Conservation (phyloP, 1,140 invertebrate genomes). For the Proctacanthus coquilletti region DNA sequence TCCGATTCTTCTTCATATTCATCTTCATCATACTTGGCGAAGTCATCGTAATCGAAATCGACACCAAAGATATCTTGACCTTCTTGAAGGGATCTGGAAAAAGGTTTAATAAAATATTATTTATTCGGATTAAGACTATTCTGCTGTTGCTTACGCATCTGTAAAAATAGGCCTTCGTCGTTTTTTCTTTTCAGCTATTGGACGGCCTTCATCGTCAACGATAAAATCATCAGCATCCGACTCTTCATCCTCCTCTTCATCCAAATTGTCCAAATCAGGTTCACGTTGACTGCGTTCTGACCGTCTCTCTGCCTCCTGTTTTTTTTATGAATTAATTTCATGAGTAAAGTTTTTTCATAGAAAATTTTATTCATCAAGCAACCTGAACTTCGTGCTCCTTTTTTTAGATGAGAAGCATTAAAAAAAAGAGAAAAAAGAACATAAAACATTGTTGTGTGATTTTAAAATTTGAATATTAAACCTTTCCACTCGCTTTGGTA, state of each 20-base stretch:
- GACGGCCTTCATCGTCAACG: conserved; percentile 88
- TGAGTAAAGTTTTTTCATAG: not conserved
- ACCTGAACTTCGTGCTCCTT: not conserved
- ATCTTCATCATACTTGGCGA: conserved; percentile 76
- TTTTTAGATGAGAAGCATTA: conserved; percentile 3
- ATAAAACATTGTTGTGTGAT: too few species aligned
- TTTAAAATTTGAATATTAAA: too few species aligned
- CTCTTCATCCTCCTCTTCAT: conserved; percentile 62
- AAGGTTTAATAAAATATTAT: conserved; percentile 2
- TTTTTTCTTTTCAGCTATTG: conserved; percentile 73
- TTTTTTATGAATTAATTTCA: not conserved
- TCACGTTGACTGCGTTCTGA: conserved; percentile 50
- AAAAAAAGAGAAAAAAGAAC: too few species aligned
- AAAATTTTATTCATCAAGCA: not conserved
- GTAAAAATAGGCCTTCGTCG: conserved; percentile 79
- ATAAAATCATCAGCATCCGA: conserved; percentile 94
- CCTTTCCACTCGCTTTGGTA: too few species aligned
- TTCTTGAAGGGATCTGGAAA: conserved; percentile 73
- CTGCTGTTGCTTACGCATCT: conserved; percentile 54
- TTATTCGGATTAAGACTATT: not conserved
- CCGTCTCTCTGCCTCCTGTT: conserved; percentile 61
- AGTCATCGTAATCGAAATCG: conserved; percentile 95
- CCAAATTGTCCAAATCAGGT: conserved; percentile 46
- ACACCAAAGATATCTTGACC: conserved; percentile 99
- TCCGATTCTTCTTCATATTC: conserved; percentile 72